Conservation (phyloP, 2,797 vertebrate genomes). For the Percopsis omiscomaycus region DNA sequence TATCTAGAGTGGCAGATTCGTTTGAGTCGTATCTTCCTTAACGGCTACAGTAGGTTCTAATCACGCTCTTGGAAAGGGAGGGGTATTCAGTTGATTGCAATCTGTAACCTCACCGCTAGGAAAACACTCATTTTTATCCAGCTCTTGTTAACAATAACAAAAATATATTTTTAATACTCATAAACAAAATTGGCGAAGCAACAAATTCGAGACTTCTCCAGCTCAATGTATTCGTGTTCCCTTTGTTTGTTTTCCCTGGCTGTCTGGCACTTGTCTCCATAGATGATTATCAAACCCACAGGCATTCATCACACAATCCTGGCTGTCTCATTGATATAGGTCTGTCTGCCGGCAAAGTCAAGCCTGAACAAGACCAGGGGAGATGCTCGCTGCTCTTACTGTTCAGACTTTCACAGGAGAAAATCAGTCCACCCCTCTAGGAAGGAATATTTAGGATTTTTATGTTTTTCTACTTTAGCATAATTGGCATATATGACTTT, state of each 20-base stretch:
- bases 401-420: constrained; percentile 40
- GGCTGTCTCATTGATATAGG: constrained; percentile 55
- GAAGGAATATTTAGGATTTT: constrained; percentile 44
- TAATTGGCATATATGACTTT: constrained; percentile 22
- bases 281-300: constrained; percentile 67
- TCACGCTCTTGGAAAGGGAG: no score
- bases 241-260: constrained; percentile 62
- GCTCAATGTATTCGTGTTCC: constrained; percentile 45
- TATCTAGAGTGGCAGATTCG: no score
- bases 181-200: constrained; percentile 20
- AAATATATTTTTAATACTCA: constrained; percentile 8
- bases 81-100: no score
- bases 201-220: constrained; percentile 59
- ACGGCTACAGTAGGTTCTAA: no score
- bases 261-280: constrained; percentile 67
- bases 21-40: no score
- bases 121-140: no score
- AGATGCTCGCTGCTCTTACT: constrained; percentile 34
- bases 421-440: constrained; percentile 14
- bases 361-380: constrained; percentile 61
- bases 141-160: no score
- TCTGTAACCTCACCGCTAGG: no score
- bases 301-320: constrained; percentile 53
- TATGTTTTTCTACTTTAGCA: constrained; percentile 19
- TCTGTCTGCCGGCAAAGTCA: constrained; percentile 58